Evolutionary conservation across 2,888 invertebrate genomes (phyloP), one percentile per base, ranked within the genome.

Genomic region (Hypsopygia costalis): DNA sequence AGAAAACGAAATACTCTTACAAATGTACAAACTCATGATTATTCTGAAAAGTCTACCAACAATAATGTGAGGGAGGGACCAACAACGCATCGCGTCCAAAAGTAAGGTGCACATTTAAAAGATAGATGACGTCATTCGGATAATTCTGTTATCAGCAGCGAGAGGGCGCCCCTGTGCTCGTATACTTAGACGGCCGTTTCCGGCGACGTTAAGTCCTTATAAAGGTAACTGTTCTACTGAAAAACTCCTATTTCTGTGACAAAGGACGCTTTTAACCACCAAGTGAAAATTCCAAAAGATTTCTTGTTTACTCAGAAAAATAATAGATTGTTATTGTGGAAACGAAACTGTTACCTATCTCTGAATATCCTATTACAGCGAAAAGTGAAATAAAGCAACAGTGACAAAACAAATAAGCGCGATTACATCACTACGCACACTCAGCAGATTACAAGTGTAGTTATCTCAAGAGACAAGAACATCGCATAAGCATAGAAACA

Each of bases 61-160:
- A 41, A 43, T 42, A 43, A 44, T 41, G 41, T 34, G 36, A 38
- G 46, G 59, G 62, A 56, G 58, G 58, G 60, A 64, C 54, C 47
- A 32, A 41, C 55, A 51, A 57, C 58, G 59, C 59, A 61, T 55
- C 52, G 52, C 52, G 55, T 62, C 63, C 70, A 66, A 85, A 86
- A 80, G 79, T 81, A 87, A 87, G 81, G 86, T 83, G 81, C 83
- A 87, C 87, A 88, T 91, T 91, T 90, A 91, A 89, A 91, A 91
- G 91, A 91, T 83, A 89, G 90, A 91, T 91, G 86, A 89, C 81
- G 83, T 89, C 85, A 90, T 91, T 91, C 82, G 89, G 90, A 90
- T 91, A 91, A 91, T 91, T 91, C 91, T 89, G 90, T 91, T 91
- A 91, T 91, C 91, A 90, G 81, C 82, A 73, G 75, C 59, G 75